A percentile compares a stretch with the other conserved stretches of the same genome.
These are phyloP conservation scores for Napeogenes inachia DNA, from an alignment of 2,888 invertebrate species.

Conservation along the genomic window DNA sequence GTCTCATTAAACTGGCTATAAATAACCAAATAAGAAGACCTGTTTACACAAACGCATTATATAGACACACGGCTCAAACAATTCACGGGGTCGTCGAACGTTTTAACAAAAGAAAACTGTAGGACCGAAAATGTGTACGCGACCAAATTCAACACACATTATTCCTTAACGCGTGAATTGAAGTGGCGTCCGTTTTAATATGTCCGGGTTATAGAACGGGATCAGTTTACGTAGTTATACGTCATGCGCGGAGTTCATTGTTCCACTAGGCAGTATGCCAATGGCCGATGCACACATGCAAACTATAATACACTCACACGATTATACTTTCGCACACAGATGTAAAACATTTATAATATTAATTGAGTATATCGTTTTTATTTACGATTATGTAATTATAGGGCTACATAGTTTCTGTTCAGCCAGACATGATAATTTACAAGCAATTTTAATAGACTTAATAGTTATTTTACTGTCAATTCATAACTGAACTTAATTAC, in stretches of 20 bases:
- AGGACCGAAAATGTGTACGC: constrained; percentile 34
- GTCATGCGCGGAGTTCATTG: constrained; percentile 69
- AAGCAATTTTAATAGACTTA: too few relatives aligned
- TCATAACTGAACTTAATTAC: too few relatives aligned
- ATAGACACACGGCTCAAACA: constrained; percentile 18
- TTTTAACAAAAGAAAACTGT: constrained; percentile 44
- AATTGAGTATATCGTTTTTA: constrained; percentile 33
- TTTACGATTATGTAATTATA: constrained; percentile 8
- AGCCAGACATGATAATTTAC: too few relatives aligned
- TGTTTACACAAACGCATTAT: constrained; percentile 16
- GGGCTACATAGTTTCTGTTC: too few relatives aligned
- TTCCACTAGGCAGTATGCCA: constrained; percentile 75
- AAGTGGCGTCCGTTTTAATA: constrained; percentile 34
- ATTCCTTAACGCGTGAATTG: constrained; percentile 17
- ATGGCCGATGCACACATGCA: constrained; percentile 53
- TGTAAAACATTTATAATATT: constrained; percentile 27
- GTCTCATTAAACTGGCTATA: constrained; percentile 36
- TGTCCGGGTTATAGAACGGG: constrained; percentile 52
- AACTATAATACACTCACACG: constrained; percentile 30
- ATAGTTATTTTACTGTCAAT: too few relatives aligned
- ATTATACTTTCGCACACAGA: constrained; percentile 35
- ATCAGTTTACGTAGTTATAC: constrained; percentile 54
- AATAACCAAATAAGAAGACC: constrained; percentile 23
- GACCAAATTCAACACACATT: constrained; percentile 22
- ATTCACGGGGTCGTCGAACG: constrained; percentile 43